Conservation (phyloP, 1,140 invertebrate species). For the Sogatella furcifera region DNA sequence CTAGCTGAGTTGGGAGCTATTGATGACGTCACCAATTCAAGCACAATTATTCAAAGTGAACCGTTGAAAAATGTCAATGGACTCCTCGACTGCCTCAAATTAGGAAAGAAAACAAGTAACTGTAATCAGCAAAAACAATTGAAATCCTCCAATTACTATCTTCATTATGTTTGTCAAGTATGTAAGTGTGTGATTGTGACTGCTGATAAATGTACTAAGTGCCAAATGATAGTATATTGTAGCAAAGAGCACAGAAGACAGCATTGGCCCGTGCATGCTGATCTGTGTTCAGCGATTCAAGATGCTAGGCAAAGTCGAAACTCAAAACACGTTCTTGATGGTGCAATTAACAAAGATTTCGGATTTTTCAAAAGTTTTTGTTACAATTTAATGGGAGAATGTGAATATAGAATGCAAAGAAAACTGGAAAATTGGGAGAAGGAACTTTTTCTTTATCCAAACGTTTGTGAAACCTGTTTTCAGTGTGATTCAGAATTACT, state of each 20-base stretch:
- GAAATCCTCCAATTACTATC: neutral
- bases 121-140: neutral
- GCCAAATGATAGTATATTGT: conserved; percentile 44
- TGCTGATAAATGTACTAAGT: conserved; percentile 32
- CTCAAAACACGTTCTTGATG: conserved; percentile 31
- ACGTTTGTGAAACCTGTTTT: conserved; percentile 44
- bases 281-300: conserved; percentile 33
- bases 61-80: neutral
- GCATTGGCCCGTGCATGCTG: conserved; percentile 33
- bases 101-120: neutral
- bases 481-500: conserved; percentile 37
- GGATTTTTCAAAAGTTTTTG: conserved; percentile 43
- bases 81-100: neutral
- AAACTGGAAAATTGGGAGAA: conserved; percentile 48
- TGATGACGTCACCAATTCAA: neutral
- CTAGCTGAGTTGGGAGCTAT: neutral
- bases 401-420: conserved; percentile 44
- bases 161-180: conserved; percentile 30
- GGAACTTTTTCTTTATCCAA: conserved; percentile 53
- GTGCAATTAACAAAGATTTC: conserved; percentile 43
- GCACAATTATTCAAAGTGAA: neutral
- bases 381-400: conserved; percentile 36
- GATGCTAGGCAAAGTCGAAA: conserved; percentile 22
- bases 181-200: conserved; percentile 28
- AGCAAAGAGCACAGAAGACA: conserved; percentile 34